Evolutionary conservation across 1,140 invertebrate genomes (phyloP), one percentile per base, ranked within the genome.

Genomic region (Leptonema lineaticorne): DNA sequence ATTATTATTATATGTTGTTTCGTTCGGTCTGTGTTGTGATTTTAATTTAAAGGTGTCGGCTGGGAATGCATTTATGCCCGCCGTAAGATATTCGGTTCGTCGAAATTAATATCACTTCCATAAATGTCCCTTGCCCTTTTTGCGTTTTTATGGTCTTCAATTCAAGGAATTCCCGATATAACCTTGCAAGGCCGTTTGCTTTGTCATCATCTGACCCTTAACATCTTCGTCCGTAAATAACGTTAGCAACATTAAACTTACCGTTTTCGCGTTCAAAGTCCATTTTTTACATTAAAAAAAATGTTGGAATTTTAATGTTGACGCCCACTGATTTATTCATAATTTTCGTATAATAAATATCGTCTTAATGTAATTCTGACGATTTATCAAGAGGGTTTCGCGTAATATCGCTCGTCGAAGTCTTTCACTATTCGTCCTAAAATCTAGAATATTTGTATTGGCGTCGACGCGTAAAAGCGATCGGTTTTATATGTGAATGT

Each of bases 151-250:
- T 53, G 27, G 33, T 37, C 24, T 27, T 18, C 9, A 18, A 29
- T 29, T 29, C 29, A 30, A 59, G 65, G 65, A 67, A 67, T 67
- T 67, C 65, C 65, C 65, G 30, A 45, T 28, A 24, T 37, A 67
- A 59, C 65, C 65, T 67, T 67, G 65, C 65, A 67, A 67, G 65
- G 65, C 65, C 65, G 65, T 33, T 53, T 41, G 65, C 37, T 58
- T 48, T 58, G 65, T 67, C 65, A 59, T 30, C 65, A 53, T 11
- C 11, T 66, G 63, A 66, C 63, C 63, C 63, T 66, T 60, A 16
- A 11, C 56, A 28, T 46, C 62, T 6, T 16, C 30, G 56, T 30
- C 29, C 30, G 30, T 64, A 64, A 64, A 64, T 64, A 62, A 62
- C 59, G 45, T 24, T 37, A 6, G 16, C 59, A 24, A 22, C 5